Evolutionary conservation across 1,140 invertebrate species (phyloP), one percentile per base, ranked within the genome.

Genomic region (Acromyrmex echinatior): DNA sequence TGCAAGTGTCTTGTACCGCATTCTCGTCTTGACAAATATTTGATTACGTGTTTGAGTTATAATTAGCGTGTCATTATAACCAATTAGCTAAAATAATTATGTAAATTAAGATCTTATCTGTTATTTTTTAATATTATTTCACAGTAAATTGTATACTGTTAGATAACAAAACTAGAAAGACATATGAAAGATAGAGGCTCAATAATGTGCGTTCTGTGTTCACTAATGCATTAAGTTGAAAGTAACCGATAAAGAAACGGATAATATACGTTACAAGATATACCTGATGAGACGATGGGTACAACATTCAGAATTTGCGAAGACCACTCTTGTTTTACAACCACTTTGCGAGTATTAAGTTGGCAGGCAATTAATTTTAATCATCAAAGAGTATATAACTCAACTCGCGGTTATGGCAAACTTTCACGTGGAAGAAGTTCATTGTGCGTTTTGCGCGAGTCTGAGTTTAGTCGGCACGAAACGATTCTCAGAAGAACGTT

Each of bases 351-450:
- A 14, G 39, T 56, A 35, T 31, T 84, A 62, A 35, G 9, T 35
- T 49, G 80, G 53, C 39, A 49, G 56, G 39, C 70, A 62, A 84
- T 62, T 76, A 76, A 74, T 84, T 84, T 84, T 74, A 84, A 84
- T 84, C 70, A 51, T 76, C 70, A 28, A 84, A 84, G 73, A 49
- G 70, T 51, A 63, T 56, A 84, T 84, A 76, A 84, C 80, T 84
- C 70, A 45, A 18, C 25, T 62, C 39, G 68, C 53, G 56, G 14
- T 84, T 76, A 63, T 16, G 56, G 56, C 80, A 21, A 62, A 84
- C 80, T 84, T 84, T 84, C 80, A 63, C 80, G 70, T 74, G 53
- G 39, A 51, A 60, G 70, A 84, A 51, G 14, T 63, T 62, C 39
- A 49, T 62, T 10, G 79, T 53, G 51, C 53, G 65, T 81, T 81